These are phyloP conservation scores for Paramisgurnus dabryanus DNA, from an alignment of 2,113 vertebrate species.

Conservation along the genomic window DNA sequence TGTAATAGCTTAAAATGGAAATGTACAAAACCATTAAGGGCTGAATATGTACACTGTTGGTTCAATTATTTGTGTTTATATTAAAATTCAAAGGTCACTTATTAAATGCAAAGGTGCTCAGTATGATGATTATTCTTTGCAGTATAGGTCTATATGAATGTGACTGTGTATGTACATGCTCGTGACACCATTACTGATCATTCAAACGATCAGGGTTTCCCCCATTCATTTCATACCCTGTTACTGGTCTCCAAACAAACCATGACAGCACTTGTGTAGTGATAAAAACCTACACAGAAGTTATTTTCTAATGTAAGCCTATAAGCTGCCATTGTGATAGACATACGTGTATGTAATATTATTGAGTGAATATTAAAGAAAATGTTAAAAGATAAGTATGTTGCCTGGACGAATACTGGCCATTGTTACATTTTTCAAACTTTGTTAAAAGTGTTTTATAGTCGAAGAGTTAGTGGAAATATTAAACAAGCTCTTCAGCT, in stretches of 20 bases:
- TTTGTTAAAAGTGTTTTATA: conserved; percentile 20
- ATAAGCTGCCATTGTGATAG: conserved; percentile 21
- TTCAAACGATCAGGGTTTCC: conserved; percentile 16
- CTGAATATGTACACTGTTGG: conserved; percentile 34
- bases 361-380: neutral
- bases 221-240: neutral
- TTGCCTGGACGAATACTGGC: conserved; percentile 7
- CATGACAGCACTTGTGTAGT: conserved; percentile 25
- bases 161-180: conserved; percentile 13
- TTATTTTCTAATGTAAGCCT: conserved; percentile 3
- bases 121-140: neutral
- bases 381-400: neutral
- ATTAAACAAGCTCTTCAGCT: neutral
- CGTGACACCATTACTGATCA: neutral
- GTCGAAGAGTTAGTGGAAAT: neutral
- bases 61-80: conserved; percentile 33
- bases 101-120: conserved; percentile 24
- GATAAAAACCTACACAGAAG: neutral
- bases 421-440: conserved; percentile 13
- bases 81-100: conserved; percentile 13
- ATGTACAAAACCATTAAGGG: conserved; percentile 24
- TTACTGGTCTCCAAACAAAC: conserved; percentile 13
- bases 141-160: conserved; percentile 24
- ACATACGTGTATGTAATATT: neutral
- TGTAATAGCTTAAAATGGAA: neutral